Percentiles rank a stretch among this genome's conserved stretches.
Conservation (phyloP, 2,888 invertebrate species). For the Clivina fossor region DNA sequence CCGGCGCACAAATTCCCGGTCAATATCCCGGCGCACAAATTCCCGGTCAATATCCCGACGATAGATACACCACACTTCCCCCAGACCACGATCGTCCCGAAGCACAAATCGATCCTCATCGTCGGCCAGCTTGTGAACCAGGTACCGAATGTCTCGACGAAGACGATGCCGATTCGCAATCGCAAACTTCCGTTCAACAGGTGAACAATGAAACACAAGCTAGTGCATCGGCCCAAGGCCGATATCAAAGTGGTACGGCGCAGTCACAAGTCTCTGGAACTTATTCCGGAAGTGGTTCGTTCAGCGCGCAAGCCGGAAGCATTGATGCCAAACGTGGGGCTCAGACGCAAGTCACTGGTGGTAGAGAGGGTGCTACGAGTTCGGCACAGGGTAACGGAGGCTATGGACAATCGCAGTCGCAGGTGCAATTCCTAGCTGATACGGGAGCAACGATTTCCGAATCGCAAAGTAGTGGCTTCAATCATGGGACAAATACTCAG, state of each 20-base stretch:
- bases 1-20: conserved; percentile 32
- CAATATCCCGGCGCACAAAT: conserved; percentile 31
- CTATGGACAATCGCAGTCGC: conserved; percentile 74
- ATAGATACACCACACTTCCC: no score
- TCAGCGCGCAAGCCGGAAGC: conserved; percentile 81
- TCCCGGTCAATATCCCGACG: conserved; percentile 14
- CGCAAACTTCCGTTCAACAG: conserved; percentile 64
- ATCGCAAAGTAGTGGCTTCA: conserved; percentile 73
- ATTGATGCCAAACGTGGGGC: conserved; percentile 74
- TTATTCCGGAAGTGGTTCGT: conserved; percentile 75
- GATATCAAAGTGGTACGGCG: conserved; percentile 71
- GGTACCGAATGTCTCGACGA: conserved; percentile 28
- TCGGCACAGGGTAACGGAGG: conserved; percentile 75
- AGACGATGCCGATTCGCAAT: conserved; percentile 74
- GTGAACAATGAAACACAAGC: conserved; percentile 68
- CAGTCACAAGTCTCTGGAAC: conserved; percentile 83
- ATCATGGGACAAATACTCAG: conserved; percentile 77
- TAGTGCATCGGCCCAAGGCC: conserved; percentile 75
- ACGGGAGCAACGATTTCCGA: conserved; percentile 75
- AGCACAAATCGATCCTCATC: conserved; percentile 25
- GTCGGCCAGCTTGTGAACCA: conserved; percentile 28
- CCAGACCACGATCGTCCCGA: conserved; percentile 7
- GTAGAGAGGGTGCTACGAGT: conserved; percentile 73
- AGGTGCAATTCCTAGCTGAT: conserved; percentile 73
- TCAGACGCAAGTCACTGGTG: conserved; percentile 68